Base-by-base conservation (phyloP, 2,113 vertebrate species). In the Colistium nudipinnis region DNA sequence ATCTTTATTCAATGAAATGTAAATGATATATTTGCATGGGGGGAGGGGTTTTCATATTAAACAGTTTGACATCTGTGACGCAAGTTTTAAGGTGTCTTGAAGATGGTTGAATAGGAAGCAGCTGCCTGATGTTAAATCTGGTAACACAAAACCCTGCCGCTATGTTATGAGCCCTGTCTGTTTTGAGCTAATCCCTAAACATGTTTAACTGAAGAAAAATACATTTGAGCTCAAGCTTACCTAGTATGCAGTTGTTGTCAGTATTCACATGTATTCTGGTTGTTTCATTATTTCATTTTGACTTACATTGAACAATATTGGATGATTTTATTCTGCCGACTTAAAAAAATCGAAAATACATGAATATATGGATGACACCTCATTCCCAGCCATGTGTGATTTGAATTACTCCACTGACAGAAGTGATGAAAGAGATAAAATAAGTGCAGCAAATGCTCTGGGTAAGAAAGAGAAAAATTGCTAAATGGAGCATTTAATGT, bases 81-180 rank as follows among this genome's bases (percentile, higher is more conserved):
- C 11, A 12, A 49, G 51, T 59, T 48, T 60, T 74, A 74, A 70
- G 67, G 74, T 88, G 75, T 84, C 71, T 48, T 48, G 31, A 72
- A 51, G 38, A 67, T 33, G 53, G 25, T 12, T 78, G 64, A 71
- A 86, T 85, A 81, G 43, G 45, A 65, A 85, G 60, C 17, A 52
- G 9, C 20, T 47, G 25, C 33, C 17, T 81, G 78, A 88, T 57
- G 64, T 47, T 3, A 16, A 28, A 10, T 28, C 62, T 27, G 49
- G 89, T 27, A 87, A 89, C 56, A 43, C 13, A 14, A 86, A 47
- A 76, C 82, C 57, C 1, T 61, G 39, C 48, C 22, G 38, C 28
- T 16, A 6, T 31, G 33, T 38, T 16, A 43, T 52, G 65, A 81
- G 49, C 47, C 11, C 31, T 28, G 24, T 16, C 27, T 49, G 70